Evolutionary conservation across 2,113 vertebrate genomes (phyloP).

Genomic region (Platysternon megacephalum): DNA sequence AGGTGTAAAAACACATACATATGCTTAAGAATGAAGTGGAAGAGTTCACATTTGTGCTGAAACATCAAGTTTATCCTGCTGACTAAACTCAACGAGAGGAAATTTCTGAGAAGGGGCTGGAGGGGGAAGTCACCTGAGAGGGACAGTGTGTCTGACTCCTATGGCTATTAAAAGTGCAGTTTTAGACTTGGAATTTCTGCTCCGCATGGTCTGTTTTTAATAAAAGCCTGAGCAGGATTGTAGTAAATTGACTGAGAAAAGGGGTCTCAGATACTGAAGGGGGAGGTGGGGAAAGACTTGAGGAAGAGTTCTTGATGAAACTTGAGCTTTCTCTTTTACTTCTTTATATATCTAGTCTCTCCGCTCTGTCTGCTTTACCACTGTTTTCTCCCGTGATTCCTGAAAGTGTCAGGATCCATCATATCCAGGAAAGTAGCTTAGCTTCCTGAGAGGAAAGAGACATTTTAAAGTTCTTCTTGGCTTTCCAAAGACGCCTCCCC

Average conservation of each 20-base stretch:
- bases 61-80: constrained; percentile 63
- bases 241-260: constrained; percentile 81
- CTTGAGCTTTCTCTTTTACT: constrained; percentile 37
- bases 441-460: constrained; percentile 48
- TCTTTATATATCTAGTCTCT: constrained; percentile 47
- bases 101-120: constrained; percentile 64
- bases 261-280: constrained; percentile 75
- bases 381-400: constrained; percentile 50
- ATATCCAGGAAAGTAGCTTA: constrained; percentile 46
- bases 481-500: constrained; percentile 49
- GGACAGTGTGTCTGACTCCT: constrained; percentile 48
- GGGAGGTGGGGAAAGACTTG: neutral
- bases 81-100: constrained; percentile 29
- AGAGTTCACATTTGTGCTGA: constrained; percentile 63
- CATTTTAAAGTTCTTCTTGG: constrained; percentile 41
- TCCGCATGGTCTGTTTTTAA: constrained; percentile 79
- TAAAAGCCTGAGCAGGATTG: constrained; percentile 77
- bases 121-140: constrained; percentile 69
- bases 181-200: constrained; percentile 77
- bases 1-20: constrained; percentile 51
- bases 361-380: constrained; percentile 14
- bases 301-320: constrained; percentile 63
- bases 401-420: constrained; percentile 43
- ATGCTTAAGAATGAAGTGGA: constrained; percentile 26
- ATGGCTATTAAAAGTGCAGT: constrained; percentile 52